Evolutionary conservation across 2,888 invertebrate genomes (phyloP), one percentile per base, ranked within the genome.

Genomic region (Drosophila basisetae): DNA sequence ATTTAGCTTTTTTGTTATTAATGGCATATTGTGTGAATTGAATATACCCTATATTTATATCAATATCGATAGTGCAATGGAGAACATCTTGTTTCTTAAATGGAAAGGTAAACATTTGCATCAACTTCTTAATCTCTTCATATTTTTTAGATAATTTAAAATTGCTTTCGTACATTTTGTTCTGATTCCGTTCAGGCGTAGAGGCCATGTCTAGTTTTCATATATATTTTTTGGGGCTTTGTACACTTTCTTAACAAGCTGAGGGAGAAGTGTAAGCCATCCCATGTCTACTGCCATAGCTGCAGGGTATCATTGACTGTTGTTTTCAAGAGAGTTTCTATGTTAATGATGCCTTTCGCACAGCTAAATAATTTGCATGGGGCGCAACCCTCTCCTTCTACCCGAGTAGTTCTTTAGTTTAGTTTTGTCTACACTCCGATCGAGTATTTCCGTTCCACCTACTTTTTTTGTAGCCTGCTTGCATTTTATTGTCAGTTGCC

Each of bases 401-500:
- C 22, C 31, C 28, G n/a, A 35, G 22, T 5, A 28, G 30, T 69
- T 68, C 54, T 62, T 43, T 47, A 1, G 25, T 47, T 65, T 72
- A 37, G 66, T 68, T 68, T 33, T 53, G 76, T 80, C 65, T 60
- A 62, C 68, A 66, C 58, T 74, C 76, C 59, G 50, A 62, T 64
- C 54, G 64, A 62, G 50, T 37, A 41, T 71, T 78, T 64, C 64
- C 73, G 70, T 61, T 18, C 39, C 56, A 55, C 37, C 31, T 47
- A 43, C 41, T 56, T 35, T 49, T 41, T 39, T 53, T 58, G 22
- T 41, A 33, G 18, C 52, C 65, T 59, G 60, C 70, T 64, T 90
- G 84, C 89, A 90, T 76, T 84, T 88, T 85, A 84, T 88, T 88
- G 90, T 73, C 85, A 70, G 68, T 72, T 52, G 61, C 41, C 33